These are phyloP conservation scores for Heterodera schachtii DNA, from an alignment of 1,140 invertebrate species.

Conservation along the genomic window DNA sequence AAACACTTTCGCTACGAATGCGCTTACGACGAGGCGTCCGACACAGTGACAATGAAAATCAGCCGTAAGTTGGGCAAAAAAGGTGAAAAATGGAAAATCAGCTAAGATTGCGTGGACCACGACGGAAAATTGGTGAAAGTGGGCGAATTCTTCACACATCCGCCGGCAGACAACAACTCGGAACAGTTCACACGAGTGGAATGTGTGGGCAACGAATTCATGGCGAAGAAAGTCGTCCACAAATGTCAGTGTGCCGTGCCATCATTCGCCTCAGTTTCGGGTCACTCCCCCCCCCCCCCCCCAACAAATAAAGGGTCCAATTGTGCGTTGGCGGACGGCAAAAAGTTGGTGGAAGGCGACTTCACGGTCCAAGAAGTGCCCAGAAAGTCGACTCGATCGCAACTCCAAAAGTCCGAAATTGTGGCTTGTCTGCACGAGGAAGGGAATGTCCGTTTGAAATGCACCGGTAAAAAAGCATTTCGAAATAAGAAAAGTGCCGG, in stretches of 20 bases:
- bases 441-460: slow-evolving; percentile 42
- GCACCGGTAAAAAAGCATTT: slow-evolving; percentile 30
- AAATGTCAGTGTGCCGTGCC: slow-evolving; percentile 39
- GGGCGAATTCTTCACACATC: slow-evolving; percentile 46
- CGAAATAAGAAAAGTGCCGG: background rate
- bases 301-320: slow-evolving; percentile 39
- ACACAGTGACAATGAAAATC: slow-evolving; percentile 34
- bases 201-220: slow-evolving; percentile 43
- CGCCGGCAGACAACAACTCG: slow-evolving; percentile 29
- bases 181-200: slow-evolving; percentile 36
- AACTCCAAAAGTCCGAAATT: slow-evolving; percentile 45
- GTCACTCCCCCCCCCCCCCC: no score
- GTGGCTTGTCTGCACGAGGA: slow-evolving; percentile 48
- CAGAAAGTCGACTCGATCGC: slow-evolving; percentile 30
- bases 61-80: slow-evolving; percentile 30
- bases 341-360: slow-evolving; percentile 45
- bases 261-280: no score
- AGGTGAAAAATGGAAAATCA: background rate
- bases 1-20: slow-evolving; percentile 43
- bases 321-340: slow-evolving; percentile 37
- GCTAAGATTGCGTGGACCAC: slow-evolving; percentile 45
- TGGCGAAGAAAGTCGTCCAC: slow-evolving; percentile 54
- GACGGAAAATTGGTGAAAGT: slow-evolving; percentile 40
- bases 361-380: slow-evolving; percentile 36
- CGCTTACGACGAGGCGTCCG: slow-evolving; percentile 12